These are phyloP conservation scores for Brachymystax lenok DNA, from an alignment of 2,797 vertebrate species.

Conservation along the genomic window DNA sequence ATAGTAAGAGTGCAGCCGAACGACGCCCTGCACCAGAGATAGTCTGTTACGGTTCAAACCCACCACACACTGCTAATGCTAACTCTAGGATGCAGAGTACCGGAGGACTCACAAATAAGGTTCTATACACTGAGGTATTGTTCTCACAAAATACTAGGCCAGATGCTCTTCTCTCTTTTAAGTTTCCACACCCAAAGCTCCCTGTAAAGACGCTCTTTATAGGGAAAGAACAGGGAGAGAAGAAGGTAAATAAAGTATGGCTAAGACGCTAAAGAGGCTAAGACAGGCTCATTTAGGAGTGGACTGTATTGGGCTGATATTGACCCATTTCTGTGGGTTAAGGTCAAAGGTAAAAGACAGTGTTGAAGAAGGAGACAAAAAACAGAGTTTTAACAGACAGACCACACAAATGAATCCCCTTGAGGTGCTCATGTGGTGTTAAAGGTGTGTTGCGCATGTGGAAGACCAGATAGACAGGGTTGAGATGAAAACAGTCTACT, in stretches of 20 bases:
- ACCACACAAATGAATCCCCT: conserved; percentile 21
- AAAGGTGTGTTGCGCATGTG: conserved; percentile 7
- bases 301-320: conserved; percentile 4
- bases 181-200: conserved; percentile 93
- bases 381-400: not conserved
- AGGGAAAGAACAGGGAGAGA: conserved; percentile 74
- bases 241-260: conserved; percentile 33
- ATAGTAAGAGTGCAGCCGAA: not conserved
- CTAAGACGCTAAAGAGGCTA: conserved; percentile 1
- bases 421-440: conserved; percentile 3
- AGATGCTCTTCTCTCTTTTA: conserved; percentile 92
- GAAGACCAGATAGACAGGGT: not conserved
- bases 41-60: conserved; percentile 44
- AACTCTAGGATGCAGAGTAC: conserved; percentile 69
- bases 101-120: conserved; percentile 89
- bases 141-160: conserved; percentile 97
- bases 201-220: conserved; percentile 94
- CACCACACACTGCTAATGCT: conserved; percentile 67
- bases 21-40: not conserved
- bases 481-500: conserved; percentile 6
- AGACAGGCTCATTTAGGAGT: not conserved
- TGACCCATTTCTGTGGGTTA: conserved; percentile 25
- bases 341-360: conserved; percentile 1
- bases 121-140: conserved; percentile 88
- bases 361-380: conserved; percentile 9